These are phyloP conservation scores for Acleris sparsana DNA, from an alignment of 2,888 invertebrate species.

Conservation along the genomic window DNA sequence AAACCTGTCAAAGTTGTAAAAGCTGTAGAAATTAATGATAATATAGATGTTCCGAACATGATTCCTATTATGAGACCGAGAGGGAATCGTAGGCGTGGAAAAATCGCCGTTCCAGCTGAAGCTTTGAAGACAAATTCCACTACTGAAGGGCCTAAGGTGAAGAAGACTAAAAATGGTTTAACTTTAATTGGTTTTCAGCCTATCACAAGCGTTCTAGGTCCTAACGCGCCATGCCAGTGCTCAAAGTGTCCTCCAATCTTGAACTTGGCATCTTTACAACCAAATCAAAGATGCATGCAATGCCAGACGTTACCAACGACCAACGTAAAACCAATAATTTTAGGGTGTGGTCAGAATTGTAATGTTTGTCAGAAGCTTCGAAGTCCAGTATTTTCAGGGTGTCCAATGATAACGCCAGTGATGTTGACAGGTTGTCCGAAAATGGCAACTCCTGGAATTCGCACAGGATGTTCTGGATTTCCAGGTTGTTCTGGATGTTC, in stretches of 20 bases:
- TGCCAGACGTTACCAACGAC: constrained; percentile 12
- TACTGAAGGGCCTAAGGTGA: background rate
- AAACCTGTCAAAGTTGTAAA: constrained; percentile 19
- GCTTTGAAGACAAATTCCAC: background rate
- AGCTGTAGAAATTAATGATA: constrained; percentile 20
- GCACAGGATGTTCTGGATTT: background rate
- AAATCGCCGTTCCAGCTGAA: constrained; percentile 1
- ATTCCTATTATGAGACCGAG: constrained; percentile 43
- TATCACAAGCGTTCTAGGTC: background rate
- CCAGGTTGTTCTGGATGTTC: constrained; percentile 8
- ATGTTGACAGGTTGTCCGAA: constrained; percentile 20
- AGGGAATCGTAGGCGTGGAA: background rate
- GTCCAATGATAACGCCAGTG: background rate
- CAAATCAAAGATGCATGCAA: background rate
- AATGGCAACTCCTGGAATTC: constrained; percentile 10
- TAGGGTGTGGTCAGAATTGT: constrained; percentile 16
- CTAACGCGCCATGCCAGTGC: background rate
- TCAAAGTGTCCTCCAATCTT: background rate
- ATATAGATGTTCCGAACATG: constrained; percentile 37
- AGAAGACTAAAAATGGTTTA: background rate
- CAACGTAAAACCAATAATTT: constrained; percentile 10
- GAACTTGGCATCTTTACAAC: background rate
- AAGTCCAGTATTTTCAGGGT: constrained; percentile 6
- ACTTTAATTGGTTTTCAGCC: constrained; percentile 1
- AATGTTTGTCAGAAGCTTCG: constrained; percentile 23